phyloP scores from a whole-genome alignment of 37 sponge, comb jelly and placozoan genomes.

The Oopsacas minuta region DNA sequence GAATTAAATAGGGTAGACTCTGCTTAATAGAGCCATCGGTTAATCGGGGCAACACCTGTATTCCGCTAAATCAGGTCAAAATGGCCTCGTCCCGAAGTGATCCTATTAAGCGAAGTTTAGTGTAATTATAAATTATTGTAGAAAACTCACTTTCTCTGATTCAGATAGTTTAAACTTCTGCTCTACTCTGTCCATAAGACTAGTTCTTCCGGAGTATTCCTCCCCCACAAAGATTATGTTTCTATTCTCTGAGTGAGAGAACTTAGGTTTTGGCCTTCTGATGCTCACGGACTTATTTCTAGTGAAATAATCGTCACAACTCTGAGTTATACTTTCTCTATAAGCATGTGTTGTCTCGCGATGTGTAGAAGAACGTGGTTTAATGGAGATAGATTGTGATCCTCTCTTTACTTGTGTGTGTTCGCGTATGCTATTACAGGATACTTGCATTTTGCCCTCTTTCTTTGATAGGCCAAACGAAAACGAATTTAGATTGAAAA shows the following conservation, averaged over 20 bases:
- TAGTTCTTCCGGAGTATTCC: not conserved
- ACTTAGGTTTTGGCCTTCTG: not conserved
- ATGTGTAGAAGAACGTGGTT: not conserved
- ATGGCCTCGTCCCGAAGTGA: too few species aligned
- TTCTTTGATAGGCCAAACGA: not conserved
- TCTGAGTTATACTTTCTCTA: not conserved
- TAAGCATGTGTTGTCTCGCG: not conserved
- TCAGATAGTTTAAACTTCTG: not conserved
- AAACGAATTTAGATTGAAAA: not conserved
- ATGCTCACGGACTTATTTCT: not conserved
- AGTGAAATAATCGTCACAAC: not conserved
- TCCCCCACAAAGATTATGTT: not conserved
- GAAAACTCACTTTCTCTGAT: constrained; percentile 2
- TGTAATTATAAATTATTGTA: too few species aligned
- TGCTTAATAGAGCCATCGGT: too few species aligned
- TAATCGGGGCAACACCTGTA: too few species aligned
- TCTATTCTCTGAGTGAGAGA: not conserved
- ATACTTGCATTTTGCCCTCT: not conserved
- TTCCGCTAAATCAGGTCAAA: too few species aligned
- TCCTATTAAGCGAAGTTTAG: too few species aligned
- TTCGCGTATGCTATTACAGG: not conserved
- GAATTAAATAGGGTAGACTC: too few species aligned
- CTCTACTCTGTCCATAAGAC: not conserved
- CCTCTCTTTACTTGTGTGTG: not conserved
- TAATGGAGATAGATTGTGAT: not conserved